Conservation (phyloP, 2,888 invertebrate species). For the Cheilosia pagana region DNA sequence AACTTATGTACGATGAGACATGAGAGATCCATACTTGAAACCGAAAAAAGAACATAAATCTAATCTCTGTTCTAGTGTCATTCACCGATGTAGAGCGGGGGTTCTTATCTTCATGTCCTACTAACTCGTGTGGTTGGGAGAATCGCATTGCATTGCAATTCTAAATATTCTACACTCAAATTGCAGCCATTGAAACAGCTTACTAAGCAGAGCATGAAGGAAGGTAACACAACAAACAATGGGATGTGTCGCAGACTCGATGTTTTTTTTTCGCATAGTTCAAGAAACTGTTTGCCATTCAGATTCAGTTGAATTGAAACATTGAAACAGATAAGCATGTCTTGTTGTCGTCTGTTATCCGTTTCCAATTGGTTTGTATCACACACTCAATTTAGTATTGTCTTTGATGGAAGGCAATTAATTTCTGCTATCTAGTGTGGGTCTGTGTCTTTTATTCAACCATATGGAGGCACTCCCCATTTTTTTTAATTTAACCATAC, state of each 20-base stretch:
- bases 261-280: constrained; percentile 33
- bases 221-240: constrained; percentile 47
- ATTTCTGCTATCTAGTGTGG: constrained; percentile 21
- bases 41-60: constrained; percentile 22
- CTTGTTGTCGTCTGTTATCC: constrained; percentile 44
- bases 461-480: constrained; percentile 71
- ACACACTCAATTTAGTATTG: constrained; percentile 24
- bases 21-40: constrained; percentile 16
- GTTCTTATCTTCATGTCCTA: constrained; percentile 50
- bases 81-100: constrained; percentile 39
- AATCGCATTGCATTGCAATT: constrained; percentile 56
- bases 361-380: constrained; percentile 55
- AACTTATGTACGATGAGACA: neutral
- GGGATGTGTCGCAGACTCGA: constrained; percentile 16
- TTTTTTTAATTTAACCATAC: neutral
- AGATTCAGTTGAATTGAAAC: constrained; percentile 62
- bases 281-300: constrained; percentile 59
- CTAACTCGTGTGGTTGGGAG: constrained; percentile 17
- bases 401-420: constrained; percentile 42
- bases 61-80: constrained; percentile 56
- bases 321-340: too few relatives aligned
- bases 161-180: constrained; percentile 33
- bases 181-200: constrained; percentile 46
- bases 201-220: constrained; percentile 67
- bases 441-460: constrained; percentile 1